Conservation (phyloP, 2,113 vertebrate species). For the Etheostoma cragini region DNA sequence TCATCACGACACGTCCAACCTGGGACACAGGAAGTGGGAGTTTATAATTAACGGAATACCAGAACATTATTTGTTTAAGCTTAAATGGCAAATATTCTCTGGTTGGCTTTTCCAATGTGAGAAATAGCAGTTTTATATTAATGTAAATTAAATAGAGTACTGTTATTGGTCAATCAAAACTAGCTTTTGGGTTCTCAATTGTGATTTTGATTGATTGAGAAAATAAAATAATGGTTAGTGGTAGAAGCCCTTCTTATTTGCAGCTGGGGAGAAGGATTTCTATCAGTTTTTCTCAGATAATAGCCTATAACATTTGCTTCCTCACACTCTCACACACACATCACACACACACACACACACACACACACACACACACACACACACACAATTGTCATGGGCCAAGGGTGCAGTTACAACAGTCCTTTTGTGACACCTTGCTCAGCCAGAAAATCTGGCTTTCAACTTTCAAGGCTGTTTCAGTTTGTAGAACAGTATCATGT, state of each 20-base stretch:
- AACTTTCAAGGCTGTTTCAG: not conserved
- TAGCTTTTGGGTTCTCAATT: too few species aligned
- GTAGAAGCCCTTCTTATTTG: not conserved
- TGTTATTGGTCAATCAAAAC: not conserved
- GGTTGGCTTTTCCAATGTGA: not conserved
- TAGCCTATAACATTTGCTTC: not conserved
- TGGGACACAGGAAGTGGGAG: conserved; percentile 61
- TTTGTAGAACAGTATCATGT: not conserved
- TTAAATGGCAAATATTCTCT: not conserved
- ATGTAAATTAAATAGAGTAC: not conserved
- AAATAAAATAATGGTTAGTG: not conserved
- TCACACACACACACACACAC: not conserved
- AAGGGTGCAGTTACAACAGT: conserved; percentile 10
- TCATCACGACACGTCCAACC: conserved; percentile 96
- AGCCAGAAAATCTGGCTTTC: conserved; percentile 59
- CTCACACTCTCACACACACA: not conserved
- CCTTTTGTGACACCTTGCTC: conserved; percentile 2
- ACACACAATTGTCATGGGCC: not conserved
- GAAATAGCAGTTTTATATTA: not conserved
- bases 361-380: not conserved
- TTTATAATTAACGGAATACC: not conserved
- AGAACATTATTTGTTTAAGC: not conserved
- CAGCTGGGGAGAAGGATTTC: not conserved
- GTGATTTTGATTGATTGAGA: not conserved
- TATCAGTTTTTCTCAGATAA: not conserved